Conservation (phyloP, 2,797 vertebrate genomes). For the Spheniscus humboldti region DNA sequence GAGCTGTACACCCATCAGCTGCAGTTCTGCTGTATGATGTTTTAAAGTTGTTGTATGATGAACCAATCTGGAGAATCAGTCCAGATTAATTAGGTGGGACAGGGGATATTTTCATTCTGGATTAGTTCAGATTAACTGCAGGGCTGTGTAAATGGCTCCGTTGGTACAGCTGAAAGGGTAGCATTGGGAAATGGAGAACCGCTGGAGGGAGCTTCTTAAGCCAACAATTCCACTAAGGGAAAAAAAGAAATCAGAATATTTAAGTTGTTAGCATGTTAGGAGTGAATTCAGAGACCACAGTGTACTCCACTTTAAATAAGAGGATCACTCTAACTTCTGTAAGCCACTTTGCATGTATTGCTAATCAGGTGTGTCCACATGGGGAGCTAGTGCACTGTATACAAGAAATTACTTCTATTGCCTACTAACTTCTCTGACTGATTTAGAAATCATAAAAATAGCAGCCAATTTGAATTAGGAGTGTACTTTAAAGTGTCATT, state of each 20-base stretch:
- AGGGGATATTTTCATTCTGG: background rate
- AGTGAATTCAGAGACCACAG: background rate
- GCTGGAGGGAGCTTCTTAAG: background rate
- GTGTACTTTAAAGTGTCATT: background rate
- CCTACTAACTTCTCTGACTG: background rate
- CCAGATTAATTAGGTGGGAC: background rate
- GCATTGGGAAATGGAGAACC: background rate
- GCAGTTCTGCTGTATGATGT: background rate
- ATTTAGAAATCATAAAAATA: background rate
- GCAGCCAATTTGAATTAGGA: background rate
- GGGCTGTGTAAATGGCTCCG: background rate
- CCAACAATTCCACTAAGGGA: background rate
- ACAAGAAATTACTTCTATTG: background rate
- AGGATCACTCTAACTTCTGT: background rate
- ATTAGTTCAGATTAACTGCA: background rate
- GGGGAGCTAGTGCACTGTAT: conserved; percentile 59
- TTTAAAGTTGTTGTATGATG: background rate
- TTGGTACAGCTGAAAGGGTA: background rate
- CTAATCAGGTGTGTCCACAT: conserved; percentile 37
- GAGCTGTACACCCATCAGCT: background rate
- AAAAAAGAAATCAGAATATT: background rate
- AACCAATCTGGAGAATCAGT: background rate
- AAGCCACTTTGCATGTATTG: background rate
- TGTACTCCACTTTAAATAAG: background rate
- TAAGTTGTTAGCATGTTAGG: background rate